Evolutionary conservation across 2,888 invertebrate genomes (phyloP).

Genomic region (Papilio gigon): DNA sequence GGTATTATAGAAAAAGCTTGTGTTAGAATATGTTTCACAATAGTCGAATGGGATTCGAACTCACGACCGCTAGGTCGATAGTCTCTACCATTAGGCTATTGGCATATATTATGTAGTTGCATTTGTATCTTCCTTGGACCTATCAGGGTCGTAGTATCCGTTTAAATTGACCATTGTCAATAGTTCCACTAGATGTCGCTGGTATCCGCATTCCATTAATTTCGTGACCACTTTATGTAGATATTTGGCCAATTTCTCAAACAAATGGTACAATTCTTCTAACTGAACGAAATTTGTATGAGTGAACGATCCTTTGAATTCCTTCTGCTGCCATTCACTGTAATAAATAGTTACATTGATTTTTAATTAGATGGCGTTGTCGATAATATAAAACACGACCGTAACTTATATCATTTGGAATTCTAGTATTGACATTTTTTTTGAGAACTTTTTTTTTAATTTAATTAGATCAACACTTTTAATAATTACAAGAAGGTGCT

Average conservation of each 20-base stretch:
- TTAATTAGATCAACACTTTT: no score
- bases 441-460: no score
- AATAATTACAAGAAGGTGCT: no score
- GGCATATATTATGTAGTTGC: no score
- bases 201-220: slow-evolving; percentile 85
- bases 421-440: no score
- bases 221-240: slow-evolving; percentile 84
- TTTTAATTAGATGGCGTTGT: neutral
- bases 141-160: slow-evolving; percentile 77
- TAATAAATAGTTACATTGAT: slow-evolving; percentile 50
- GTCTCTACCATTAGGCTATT: no score
- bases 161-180: slow-evolving; percentile 86
- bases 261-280: slow-evolving; percentile 83
- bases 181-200: slow-evolving; percentile 85
- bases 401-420: no score
- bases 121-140: slow-evolving; percentile 60
- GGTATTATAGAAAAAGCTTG: no score
- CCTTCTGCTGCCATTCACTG: slow-evolving; percentile 82
- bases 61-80: no score
- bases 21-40: no score
- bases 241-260: slow-evolving; percentile 83
- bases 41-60: no score
- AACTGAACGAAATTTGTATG: slow-evolving; percentile 83
- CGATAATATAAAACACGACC: neutral
- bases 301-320: slow-evolving; percentile 72